These are phyloP conservation scores for Xestia c-nigrum DNA, from an alignment of 2,888 invertebrate species.

Conservation along the genomic window DNA sequence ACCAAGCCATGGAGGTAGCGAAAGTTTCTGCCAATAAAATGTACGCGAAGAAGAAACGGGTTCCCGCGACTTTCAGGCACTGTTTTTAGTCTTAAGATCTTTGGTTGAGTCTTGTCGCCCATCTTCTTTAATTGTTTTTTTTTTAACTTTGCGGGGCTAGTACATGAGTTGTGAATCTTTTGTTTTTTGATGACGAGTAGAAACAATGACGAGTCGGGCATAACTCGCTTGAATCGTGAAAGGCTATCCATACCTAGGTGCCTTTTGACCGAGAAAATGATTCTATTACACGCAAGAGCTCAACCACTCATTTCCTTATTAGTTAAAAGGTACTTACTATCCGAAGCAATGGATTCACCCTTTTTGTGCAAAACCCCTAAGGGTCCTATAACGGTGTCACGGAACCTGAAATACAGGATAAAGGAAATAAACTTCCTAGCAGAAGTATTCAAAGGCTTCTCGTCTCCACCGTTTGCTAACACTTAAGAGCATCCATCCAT, in stretches of 20 bases:
- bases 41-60: not conserved
- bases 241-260: not conserved
- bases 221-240: not conserved
- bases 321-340: constrained; percentile 8
- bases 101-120: not conserved
- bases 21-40: not conserved
- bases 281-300: not conserved
- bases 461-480: not conserved
- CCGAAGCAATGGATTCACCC: constrained; percentile 20
- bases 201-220: too few relatives aligned
- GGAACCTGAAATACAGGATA: constrained; percentile 14
- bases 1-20: not conserved
- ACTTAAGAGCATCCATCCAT: not conserved
- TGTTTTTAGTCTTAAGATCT: not conserved
- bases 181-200: too few relatives aligned
- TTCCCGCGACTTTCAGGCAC: not conserved
- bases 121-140: not conserved
- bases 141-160: not conserved
- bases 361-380: not conserved
- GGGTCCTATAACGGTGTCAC: constrained; percentile 1
- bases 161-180: too few relatives aligned
- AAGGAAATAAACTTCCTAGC: not conserved
- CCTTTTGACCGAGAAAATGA: not conserved
- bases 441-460: not conserved
- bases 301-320: not conserved